These are phyloP conservation scores for Centropyge bicolor DNA, from an alignment of 2,797 vertebrate species.

Conservation along the genomic window DNA sequence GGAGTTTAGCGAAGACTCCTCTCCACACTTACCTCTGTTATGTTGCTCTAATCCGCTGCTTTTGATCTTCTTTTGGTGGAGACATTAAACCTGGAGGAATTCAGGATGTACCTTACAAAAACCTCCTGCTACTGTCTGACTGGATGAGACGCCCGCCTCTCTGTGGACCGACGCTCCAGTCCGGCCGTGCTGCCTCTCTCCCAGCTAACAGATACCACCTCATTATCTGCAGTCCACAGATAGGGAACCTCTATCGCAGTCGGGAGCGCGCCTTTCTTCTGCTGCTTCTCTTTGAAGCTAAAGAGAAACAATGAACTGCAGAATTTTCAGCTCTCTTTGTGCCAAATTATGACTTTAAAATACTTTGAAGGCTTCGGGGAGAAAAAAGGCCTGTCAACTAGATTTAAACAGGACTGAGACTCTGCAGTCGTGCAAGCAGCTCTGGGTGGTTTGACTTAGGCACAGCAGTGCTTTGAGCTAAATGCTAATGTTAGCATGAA, in stretches of 20 bases:
- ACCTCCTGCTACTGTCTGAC: conserved; percentile 55
- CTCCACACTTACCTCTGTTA: conserved; percentile 82
- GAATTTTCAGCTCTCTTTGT: conserved; percentile 48
- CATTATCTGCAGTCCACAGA: conserved; percentile 78
- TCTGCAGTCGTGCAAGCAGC: conserved; percentile 1
- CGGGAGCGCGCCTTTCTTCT: conserved; percentile 65
- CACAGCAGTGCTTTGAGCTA: conserved; percentile 6
- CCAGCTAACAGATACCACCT: conserved; percentile 70
- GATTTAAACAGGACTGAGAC: conserved; percentile 6
- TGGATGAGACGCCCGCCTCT: conserved; percentile 60
- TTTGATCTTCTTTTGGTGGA: conserved; percentile 82
- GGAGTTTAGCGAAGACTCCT: conserved; percentile 80
- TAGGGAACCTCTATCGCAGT: conserved; percentile 57
- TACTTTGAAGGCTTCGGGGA: conserved; percentile 16
- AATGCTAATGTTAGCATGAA: conserved; percentile 1
- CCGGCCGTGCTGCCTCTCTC: conserved; percentile 55
- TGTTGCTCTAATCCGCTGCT: conserved; percentile 78
- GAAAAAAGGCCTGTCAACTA: neutral
- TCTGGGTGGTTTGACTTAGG: neutral
- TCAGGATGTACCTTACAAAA: conserved; percentile 65
- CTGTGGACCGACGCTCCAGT: conserved; percentile 53
- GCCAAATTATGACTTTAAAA: conserved; percentile 54
- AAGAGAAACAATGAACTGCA: conserved; percentile 63
- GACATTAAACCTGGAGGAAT: conserved; percentile 80
- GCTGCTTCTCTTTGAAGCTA: conserved; percentile 59